Conservation (phyloP, 92 coral and sea anemone species). For the Phenganax stokvisi region DNA sequence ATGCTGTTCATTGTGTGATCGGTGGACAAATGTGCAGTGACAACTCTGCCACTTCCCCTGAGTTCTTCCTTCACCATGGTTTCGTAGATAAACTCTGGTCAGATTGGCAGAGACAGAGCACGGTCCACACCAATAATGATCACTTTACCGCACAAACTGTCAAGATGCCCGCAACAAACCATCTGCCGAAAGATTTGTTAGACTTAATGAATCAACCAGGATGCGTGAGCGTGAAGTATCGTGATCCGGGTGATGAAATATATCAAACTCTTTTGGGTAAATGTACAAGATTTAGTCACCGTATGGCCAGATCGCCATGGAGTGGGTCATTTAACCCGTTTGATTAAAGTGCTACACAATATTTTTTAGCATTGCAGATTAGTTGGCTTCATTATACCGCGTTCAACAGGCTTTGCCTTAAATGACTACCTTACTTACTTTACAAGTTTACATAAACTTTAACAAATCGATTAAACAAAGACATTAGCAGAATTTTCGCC, state of each 20-base stretch:
- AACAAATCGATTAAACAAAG: too few relatives aligned
- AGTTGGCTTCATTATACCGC: too few relatives aligned
- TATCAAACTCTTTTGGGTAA: slow-evolving; percentile 27
- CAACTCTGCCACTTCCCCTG: slow-evolving; percentile 73
- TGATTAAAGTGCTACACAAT: too few relatives aligned
- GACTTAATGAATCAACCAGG: slow-evolving; percentile 35
- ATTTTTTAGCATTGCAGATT: too few relatives aligned
- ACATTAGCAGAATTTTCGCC: too few relatives aligned
- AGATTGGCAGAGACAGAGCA: slow-evolving; percentile 84
- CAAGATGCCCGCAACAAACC: slow-evolving; percentile 16
- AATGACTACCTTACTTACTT: too few relatives aligned
- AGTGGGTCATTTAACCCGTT: too few relatives aligned
- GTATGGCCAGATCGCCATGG: too few relatives aligned
- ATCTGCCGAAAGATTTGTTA: slow-evolving; percentile 28
- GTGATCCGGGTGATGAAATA: slow-evolving; percentile 38
- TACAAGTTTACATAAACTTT: too few relatives aligned
- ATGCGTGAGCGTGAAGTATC: slow-evolving; percentile 41
- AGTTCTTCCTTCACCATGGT: slow-evolving; percentile 87
- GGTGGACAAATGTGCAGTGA: slow-evolving; percentile 73
- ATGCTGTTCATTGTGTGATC: slow-evolving; percentile 69
- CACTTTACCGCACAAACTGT: slow-evolving; percentile 24
- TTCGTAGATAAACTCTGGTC: slow-evolving; percentile 92
- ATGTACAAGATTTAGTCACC: neutral
- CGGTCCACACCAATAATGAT: slow-evolving; percentile 11
- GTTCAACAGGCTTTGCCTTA: too few relatives aligned